Percentiles rank a stretch among this genome's conserved stretches.
Conservation (phyloP, 2,888 invertebrate species). For the Copidosoma aretas region DNA sequence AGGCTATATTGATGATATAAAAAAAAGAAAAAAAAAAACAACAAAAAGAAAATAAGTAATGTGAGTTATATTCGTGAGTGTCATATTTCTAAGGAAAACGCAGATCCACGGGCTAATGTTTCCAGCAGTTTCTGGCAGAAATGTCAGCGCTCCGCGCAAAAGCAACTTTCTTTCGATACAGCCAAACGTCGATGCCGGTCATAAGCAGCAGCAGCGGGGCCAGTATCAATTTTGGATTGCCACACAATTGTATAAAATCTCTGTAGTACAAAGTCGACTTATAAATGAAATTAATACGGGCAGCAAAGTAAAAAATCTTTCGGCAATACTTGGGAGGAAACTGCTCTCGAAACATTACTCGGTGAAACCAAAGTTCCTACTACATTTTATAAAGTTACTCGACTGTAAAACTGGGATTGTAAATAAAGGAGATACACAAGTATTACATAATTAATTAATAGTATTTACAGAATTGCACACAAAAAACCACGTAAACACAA, state of each 20-base stretch:
- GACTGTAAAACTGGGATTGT: conserved; percentile 60
- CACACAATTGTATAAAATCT: conserved; percentile 40
- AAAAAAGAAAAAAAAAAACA: conserved; percentile 55
- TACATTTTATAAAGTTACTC: conserved; percentile 64
- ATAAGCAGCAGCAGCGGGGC: conserved; percentile 18
- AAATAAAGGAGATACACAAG: conserved; percentile 57
- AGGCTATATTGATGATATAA: no score
- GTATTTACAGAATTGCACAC: conserved; percentile 49
- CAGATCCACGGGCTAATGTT: conserved; percentile 63
- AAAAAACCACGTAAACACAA: background rate
- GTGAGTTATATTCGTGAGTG: conserved; percentile 61
- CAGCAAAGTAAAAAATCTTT: conserved; percentile 35
- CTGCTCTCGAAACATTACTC: conserved; percentile 63
- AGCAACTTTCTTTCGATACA: conserved; percentile 34
- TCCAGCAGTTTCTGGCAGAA: conserved; percentile 60
- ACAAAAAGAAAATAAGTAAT: conserved; percentile 45
- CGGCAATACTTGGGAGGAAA: conserved; percentile 52
- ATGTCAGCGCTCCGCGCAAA: conserved; percentile 44
- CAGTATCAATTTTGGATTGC: conserved; percentile 32
- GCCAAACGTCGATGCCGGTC: conserved; percentile 33
- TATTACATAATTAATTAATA: conserved; percentile 50
- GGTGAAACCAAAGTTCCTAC: conserved; percentile 72
- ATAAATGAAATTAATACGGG: conserved; percentile 28
- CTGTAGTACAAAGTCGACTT: conserved; percentile 40
- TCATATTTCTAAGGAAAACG: conserved; percentile 62